Base-by-base conservation (phyloP, 1,140 invertebrate genomes). In the Tetramorium simillimum region DNA sequence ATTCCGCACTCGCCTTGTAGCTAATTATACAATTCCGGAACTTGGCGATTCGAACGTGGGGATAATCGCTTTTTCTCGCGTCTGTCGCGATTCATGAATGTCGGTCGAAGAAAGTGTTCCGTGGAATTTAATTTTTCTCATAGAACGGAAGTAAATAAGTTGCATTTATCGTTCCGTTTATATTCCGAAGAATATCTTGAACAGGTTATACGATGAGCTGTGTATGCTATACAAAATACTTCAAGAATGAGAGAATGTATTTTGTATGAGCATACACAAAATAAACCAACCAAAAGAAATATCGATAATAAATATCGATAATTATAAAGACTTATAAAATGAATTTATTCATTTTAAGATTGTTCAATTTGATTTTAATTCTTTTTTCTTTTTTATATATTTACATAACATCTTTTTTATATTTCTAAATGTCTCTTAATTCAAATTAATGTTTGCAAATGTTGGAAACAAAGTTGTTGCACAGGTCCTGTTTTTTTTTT, bases 11-110 rank as follows among this genome's bases (percentile, higher is more conserved):
- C 16, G 10, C n/a, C 6, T 21, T 21, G 24, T 1, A 3, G 49
- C 18, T 14, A 75, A 84, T 84, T 84, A 62, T 84, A 75, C 33
- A 49, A 84, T 84, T 51, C 80, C 43, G 53, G 69, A 75, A 84
- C 53, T 75, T 75, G 53, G 28, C 40, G 18, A 33, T 53, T 46
- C 51, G 51, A 46, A 12, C 51, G 33, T 56, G n/a, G 12, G 33
- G 40, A 58, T 81, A 89, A 80, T 69, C 65, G 21, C 12, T 67
- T 46, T 85, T 78, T 24, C 37, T 43, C 76, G 28, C 72, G 63
- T 53, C 62, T 58, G 33, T 56, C 10, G 18, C 18, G 73, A 62
- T 80, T 75, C 69, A 12, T 12, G 46, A 73, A 78, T 73, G 63
- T 78, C 80, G 75, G 58, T 37, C 56, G 21, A 72, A 84, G 33